These are phyloP conservation scores for Scolopax mira DNA, from an alignment of 2,113 vertebrate species.

Conservation along the genomic window DNA sequence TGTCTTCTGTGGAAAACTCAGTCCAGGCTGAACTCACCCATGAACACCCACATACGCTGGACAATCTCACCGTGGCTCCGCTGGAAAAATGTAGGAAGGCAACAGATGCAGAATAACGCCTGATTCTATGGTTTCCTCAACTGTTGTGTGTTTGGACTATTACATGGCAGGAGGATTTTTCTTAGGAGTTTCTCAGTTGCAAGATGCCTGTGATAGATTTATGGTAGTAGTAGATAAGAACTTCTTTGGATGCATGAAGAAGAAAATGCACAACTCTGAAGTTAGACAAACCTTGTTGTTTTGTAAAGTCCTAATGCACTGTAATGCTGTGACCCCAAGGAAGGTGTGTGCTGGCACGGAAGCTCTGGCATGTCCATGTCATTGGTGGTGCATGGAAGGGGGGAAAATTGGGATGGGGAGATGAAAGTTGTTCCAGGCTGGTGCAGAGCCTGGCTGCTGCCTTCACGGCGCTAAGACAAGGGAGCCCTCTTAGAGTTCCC, in stretches of 20 bases:
- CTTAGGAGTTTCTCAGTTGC: background rate
- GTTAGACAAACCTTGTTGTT: background rate
- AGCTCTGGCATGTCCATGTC: background rate
- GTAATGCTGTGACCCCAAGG: background rate
- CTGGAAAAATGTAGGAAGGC: background rate
- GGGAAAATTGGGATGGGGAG: rapidly evolving
- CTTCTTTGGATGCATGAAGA: background rate
- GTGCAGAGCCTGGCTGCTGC: background rate
- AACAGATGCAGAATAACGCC: background rate
- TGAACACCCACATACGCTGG: rapidly evolving
- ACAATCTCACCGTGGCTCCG: rapidly evolving
- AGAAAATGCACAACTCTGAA: background rate
- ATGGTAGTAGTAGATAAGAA: background rate
- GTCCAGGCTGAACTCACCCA: background rate
- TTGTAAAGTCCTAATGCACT: background rate
- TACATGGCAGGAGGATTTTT: background rate
- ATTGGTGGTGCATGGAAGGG: background rate
- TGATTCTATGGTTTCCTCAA: background rate
- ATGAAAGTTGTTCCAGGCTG: background rate
- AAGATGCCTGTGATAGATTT: background rate
- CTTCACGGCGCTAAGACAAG: too few species aligned
- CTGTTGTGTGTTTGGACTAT: background rate
- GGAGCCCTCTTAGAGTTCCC: background rate
- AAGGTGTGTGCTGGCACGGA: background rate
- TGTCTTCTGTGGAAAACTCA: background rate